phyloP scores from a whole-genome alignment of 1,140 invertebrate genomes.

The Penaeus chinensis region DNA sequence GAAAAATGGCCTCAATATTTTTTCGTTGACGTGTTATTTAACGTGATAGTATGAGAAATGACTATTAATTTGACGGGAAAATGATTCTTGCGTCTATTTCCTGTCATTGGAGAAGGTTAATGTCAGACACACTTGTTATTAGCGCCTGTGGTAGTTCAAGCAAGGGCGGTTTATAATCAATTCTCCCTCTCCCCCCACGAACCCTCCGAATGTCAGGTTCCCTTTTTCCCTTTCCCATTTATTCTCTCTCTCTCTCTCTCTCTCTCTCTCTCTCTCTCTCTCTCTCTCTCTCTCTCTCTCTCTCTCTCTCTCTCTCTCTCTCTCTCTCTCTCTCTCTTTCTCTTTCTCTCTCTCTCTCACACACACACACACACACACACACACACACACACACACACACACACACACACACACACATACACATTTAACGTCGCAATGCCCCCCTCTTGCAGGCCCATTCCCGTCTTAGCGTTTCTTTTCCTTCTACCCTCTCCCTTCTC shows the following conservation, averaged over 20 bases:
- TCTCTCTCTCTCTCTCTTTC: no score
- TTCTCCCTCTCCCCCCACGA: no score
- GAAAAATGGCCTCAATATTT: conserved; percentile 25
- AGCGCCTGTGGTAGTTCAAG: neutral
- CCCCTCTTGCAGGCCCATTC: no score
- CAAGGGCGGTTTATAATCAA: neutral
- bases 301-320: no score
- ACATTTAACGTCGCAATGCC: no score
- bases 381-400: no score
- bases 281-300: neutral
- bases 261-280: neutral
- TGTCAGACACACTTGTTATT: conserved; percentile 29
- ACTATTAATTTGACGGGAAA: conserved; percentile 53
- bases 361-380: no score
- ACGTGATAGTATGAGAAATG: conserved; percentile 49
- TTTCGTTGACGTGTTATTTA: conserved; percentile 45
- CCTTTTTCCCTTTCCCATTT: neutral
- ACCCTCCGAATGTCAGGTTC: neutral
- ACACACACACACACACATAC: no score
- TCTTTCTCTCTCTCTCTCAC: no score
- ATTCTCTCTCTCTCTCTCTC: neutral
- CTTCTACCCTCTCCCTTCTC: no score
- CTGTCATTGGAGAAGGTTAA: conserved; percentile 51
- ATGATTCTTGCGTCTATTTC: conserved; percentile 53
- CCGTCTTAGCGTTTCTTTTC: no score